Evolutionary conservation across 2,888 invertebrate species (phyloP), one percentile per base, ranked within the genome.

Genomic region (Cantharis rufa): DNA sequence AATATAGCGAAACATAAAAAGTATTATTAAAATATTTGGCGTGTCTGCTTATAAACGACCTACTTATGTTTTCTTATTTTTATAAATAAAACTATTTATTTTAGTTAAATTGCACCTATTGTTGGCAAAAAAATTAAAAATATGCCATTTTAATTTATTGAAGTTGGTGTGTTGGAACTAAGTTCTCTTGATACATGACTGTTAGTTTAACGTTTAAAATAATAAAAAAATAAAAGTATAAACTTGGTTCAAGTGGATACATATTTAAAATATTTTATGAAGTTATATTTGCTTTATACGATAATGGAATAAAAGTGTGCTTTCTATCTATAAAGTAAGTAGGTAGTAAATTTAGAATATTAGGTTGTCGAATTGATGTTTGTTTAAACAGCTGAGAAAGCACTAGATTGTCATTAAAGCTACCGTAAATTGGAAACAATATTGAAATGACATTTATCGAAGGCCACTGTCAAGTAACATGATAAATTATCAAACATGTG

Each of bases 401-500:
- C 16, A 66, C 64, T 66, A 66, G 13, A 66, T 66, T 66, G 24
- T 66, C 64, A 66, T 66, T 62, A 63, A 62, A 61, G 27, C 70
- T 66, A 73, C 27, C 70, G 73, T 77, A 77, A 73, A 77, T 73
- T 77, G 68, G 70, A 71, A 74, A 72, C 74, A 74, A 77, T 74
- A 77, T 77, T 75, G 69, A 78, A 78, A 78, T 78, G 75, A 70
- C 76, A 76, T 78, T 76, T 78, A 74, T 78, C 69, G 76, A 78
- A 78, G 74, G 74, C 76, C 76, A 76, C 78, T 81, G 82, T 82
- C 82, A 81, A 78, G 80, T 81, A 80, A 84, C 82, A 86, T 88
- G 87, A 87, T 87, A 87, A 87, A 88, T 87, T 85, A 87, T 87
- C 84, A 84, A 85, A 86, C 88, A 87, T 86, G 86, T 87, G 87